A percentile compares a stretch with the other conserved stretches of the same genome.
Evolutionary conservation across 2,797 vertebrate species (phyloP).

Genomic region (Bufotes viridis): DNA sequence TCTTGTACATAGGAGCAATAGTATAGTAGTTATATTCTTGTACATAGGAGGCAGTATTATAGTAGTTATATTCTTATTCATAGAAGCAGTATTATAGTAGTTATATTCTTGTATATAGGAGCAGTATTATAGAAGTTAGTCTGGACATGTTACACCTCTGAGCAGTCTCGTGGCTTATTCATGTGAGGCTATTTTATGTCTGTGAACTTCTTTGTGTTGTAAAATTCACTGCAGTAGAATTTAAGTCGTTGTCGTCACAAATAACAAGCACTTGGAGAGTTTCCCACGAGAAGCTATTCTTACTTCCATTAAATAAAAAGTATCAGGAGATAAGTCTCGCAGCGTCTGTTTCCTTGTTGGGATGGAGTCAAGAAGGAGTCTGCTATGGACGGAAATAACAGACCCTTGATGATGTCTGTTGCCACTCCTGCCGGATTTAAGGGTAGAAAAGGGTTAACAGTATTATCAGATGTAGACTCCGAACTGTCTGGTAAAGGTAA

Average conservation of each 20-base stretch:
- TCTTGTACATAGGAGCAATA: background rate
- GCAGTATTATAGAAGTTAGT: background rate
- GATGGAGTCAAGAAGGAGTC: conserved; percentile 15
- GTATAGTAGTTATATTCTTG: conserved; percentile 10
- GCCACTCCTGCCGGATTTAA: background rate
- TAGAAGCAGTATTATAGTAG: background rate
- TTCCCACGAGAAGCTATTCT: conserved; percentile 37
- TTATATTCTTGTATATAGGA: background rate
- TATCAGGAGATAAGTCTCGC: conserved; percentile 25
- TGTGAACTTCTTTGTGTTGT: conserved; percentile 1
- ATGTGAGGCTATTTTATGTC: background rate
- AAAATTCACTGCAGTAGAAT: background rate
- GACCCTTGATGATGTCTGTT: background rate
- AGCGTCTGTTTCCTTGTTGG: conserved; percentile 19
- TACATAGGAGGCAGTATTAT: conserved; percentile 3
- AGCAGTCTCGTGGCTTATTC: background rate
- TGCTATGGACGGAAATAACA: background rate
- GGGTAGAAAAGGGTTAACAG: background rate
- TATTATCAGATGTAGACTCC: background rate
- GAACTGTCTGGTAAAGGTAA: background rate
- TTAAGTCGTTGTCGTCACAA: background rate
- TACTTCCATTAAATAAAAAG: conserved; percentile 14
- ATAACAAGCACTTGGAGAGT: background rate
- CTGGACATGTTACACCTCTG: background rate
- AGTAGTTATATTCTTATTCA: conserved; percentile 11